Conservation (phyloP, 2,113 vertebrate genomes). For the Catharus bicknelli region DNA sequence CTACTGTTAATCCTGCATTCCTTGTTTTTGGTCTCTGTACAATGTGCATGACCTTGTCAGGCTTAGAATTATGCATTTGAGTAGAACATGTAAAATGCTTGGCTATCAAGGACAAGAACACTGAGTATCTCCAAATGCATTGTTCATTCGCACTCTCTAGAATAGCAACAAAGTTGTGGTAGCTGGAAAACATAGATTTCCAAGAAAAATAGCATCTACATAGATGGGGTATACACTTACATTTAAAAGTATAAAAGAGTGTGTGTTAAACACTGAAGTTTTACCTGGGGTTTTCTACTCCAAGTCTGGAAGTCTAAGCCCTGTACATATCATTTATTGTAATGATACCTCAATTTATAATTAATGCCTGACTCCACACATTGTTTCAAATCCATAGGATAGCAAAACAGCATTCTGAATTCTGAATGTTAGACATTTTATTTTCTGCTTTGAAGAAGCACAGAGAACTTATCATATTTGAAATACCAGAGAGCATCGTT, state of each 20-base stretch:
- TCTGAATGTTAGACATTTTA: neutral
- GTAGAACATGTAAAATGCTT: neutral
- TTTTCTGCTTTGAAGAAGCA: neutral
- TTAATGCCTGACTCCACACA: neutral
- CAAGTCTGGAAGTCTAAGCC: neutral
- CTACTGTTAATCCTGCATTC: slow-evolving; percentile 32
- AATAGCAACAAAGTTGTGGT: neutral
- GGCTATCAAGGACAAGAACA: neutral
- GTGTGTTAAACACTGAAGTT: neutral
- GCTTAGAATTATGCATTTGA: neutral
- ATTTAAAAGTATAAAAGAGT: neutral
- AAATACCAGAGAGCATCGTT: neutral
- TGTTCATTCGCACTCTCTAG: neutral
- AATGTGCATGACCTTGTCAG: slow-evolving; percentile 18
- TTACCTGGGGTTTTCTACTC: neutral
- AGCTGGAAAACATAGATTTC: neutral
- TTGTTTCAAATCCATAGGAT: neutral
- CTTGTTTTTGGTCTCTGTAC: neutral
- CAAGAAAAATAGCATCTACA: neutral
- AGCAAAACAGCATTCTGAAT: neutral
- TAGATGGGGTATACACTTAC: neutral
- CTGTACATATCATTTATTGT: neutral
- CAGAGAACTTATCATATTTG: neutral
- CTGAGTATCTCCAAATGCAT: neutral
- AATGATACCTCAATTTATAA: neutral